These are phyloP conservation scores for Cistogaster globosa DNA, from an alignment of 2,888 invertebrate species.

Conservation along the genomic window DNA sequence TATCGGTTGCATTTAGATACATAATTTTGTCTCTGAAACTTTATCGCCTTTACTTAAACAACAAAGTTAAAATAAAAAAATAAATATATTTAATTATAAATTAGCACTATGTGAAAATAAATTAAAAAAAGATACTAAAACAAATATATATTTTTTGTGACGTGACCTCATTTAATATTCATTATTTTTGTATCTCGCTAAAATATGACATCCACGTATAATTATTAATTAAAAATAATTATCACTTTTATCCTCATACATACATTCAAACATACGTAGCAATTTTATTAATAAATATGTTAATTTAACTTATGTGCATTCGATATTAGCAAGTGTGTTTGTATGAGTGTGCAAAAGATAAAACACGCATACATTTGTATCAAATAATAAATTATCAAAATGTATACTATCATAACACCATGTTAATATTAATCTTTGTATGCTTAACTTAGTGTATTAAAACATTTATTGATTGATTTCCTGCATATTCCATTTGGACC, in stretches of 20 bases:
- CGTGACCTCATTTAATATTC: conserved; percentile 51
- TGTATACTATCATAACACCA: conserved; percentile 7
- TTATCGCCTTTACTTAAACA: no score
- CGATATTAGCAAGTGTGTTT: background rate
- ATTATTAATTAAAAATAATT: conserved; percentile 56
- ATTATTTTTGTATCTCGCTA: conserved; percentile 39
- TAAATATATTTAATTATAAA: conserved; percentile 8
- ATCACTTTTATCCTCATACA: conserved; percentile 45
- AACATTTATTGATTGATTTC: conserved; percentile 45
- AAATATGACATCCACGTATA: conserved; percentile 36
- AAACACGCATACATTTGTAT: background rate
- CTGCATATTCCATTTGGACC: conserved; percentile 11
- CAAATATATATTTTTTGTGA: background rate
- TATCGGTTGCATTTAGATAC: no score
- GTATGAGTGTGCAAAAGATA: background rate
- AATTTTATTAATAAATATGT: conserved; percentile 59
- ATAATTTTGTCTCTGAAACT: no score
- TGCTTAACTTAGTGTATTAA: background rate
- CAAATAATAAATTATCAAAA: conserved; percentile 36
- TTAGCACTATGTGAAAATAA: conserved; percentile 11
- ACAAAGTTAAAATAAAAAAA: background rate
- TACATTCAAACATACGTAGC: conserved; percentile 14
- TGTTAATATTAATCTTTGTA: background rate
- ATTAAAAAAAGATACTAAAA: background rate
- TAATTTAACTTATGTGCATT: conserved; percentile 27